A percentile compares a stretch with the other conserved stretches of the same genome.
Evolutionary conservation across 2,113 vertebrate genomes (phyloP).

Genomic region (Eudyptes chrysolophus): DNA sequence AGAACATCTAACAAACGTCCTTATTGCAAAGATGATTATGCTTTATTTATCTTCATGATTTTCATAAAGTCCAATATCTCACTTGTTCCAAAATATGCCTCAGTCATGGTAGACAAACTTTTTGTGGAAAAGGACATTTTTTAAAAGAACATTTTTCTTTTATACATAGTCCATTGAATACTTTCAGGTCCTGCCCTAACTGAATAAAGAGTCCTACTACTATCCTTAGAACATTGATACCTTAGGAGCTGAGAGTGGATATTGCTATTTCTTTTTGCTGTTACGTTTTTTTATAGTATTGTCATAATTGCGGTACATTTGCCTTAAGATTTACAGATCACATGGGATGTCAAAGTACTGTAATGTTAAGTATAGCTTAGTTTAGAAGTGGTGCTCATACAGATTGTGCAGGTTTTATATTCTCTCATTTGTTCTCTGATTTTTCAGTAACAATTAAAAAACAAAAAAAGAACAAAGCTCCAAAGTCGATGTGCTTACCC

Average conservation of each 20-base stretch:
- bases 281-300: not conserved
- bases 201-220: not conserved
- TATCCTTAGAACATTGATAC: not conserved
- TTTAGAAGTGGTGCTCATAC: not conserved
- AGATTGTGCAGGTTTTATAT: not conserved
- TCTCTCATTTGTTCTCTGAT: not conserved
- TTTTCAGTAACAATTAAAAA: not conserved
- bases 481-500: not conserved
- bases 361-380: not conserved
- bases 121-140: not conserved
- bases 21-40: not conserved
- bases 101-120: not conserved
- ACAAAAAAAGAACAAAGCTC: not conserved
- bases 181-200: not conserved
- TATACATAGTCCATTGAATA: not conserved
- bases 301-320: not conserved
- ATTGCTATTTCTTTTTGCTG: not conserved
- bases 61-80: not conserved
- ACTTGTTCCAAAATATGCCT: not conserved
- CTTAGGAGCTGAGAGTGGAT: not conserved
- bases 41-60: not conserved
- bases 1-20: not conserved
- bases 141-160: not conserved
- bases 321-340: not conserved
- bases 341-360: not conserved